Percentiles rank a stretch among this genome's conserved stretches.
Evolutionary conservation across 2,888 invertebrate genomes (phyloP).

Genomic region (Limnephilus rhombicus): DNA sequence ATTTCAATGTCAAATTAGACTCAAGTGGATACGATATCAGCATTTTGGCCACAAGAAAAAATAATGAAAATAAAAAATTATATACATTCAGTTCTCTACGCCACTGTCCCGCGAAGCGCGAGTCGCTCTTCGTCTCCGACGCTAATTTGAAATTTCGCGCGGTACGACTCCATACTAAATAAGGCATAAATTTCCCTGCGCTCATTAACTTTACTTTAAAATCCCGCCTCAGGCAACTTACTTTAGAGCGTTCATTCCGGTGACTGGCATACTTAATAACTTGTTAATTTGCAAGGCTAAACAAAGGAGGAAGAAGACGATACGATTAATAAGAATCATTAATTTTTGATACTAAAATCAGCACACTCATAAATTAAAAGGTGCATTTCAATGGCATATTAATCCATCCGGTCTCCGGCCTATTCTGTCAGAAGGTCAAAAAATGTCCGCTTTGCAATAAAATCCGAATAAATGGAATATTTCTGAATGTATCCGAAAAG

Average conservation of each 20-base stretch:
- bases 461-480: too few relatives aligned
- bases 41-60: too few relatives aligned
- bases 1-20: too few relatives aligned
- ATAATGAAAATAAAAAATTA: too few relatives aligned
- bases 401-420: too few relatives aligned
- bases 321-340: neutral
- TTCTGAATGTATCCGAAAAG: too few relatives aligned
- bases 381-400: neutral
- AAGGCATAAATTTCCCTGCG: constrained; percentile 56
- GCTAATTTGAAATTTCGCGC: constrained; percentile 64
- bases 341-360: neutral
- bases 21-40: too few relatives aligned
- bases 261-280: neutral
- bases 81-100: neutral
- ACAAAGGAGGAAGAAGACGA: neutral
- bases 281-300: neutral
- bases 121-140: constrained; percentile 50
- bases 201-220: constrained; percentile 51
- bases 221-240: constrained; percentile 21
- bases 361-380: neutral
- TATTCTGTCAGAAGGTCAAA: too few relatives aligned
- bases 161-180: constrained; percentile 57
- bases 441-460: too few relatives aligned
- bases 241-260: neutral
- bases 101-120: constrained; percentile 47